Conservation (phyloP, 2,797 vertebrate species). For the Otolemur crassicaudatus region DNA sequence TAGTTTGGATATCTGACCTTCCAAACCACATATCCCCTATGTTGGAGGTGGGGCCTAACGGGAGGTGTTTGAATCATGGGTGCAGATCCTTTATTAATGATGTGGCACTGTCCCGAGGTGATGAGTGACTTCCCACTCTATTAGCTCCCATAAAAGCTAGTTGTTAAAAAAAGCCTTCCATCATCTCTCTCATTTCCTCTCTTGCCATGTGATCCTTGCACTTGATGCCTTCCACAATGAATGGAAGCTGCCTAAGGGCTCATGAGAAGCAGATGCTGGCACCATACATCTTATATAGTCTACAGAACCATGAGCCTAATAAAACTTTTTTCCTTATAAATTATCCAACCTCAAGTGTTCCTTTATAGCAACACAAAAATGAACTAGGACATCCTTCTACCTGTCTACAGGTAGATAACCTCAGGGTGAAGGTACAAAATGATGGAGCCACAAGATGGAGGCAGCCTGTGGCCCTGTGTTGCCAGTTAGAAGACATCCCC, state of each 20-base stretch:
- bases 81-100: background rate
- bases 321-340: background rate
- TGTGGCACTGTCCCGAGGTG: background rate
- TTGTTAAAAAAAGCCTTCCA: background rate
- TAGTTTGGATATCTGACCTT: background rate
- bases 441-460: background rate
- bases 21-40: background rate
- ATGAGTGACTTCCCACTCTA: background rate
- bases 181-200: background rate
- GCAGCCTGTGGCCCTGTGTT: background rate
- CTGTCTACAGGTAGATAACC: background rate
- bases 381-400: background rate
- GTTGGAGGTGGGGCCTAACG: background rate
- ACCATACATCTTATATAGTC: background rate
- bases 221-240: background rate
- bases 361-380: background rate
- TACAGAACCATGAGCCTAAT: background rate
- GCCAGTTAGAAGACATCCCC: background rate
- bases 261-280: background rate
- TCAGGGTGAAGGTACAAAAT: background rate
- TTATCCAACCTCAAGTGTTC: background rate
- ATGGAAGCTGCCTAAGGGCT: background rate
- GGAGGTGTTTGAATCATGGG: background rate
- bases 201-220: background rate
- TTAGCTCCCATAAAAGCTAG: background rate